Conservation (phyloP, 2,888 invertebrate genomes). For the Drosophila aldrichi region DNA sequence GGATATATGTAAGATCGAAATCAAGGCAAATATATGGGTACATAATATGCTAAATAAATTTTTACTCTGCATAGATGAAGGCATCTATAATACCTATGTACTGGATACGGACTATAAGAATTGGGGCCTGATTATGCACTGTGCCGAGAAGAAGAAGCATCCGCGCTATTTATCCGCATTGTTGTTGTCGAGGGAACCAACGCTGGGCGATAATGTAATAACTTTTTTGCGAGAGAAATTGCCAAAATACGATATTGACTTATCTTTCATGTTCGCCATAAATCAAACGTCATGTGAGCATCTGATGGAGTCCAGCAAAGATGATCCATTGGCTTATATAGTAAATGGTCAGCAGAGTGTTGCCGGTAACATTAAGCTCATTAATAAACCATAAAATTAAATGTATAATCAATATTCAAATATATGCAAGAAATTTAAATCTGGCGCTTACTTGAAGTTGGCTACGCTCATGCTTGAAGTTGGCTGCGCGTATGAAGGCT, state of each 20-base stretch:
- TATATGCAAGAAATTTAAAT: slow-evolving; percentile 3
- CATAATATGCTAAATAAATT: background rate
- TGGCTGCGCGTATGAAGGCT: slow-evolving; percentile 1
- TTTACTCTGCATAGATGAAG: slow-evolving; percentile 88
- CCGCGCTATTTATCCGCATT: slow-evolving; percentile 93
- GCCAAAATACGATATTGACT: slow-evolving; percentile 91
- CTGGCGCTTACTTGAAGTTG: slow-evolving; percentile 42
- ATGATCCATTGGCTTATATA: slow-evolving; percentile 83
- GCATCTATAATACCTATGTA: slow-evolving; percentile 94
- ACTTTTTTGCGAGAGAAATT: slow-evolving; percentile 85
- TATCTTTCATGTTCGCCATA: slow-evolving; percentile 93
- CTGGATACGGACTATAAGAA: slow-evolving; percentile 93
- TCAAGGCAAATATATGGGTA: background rate
- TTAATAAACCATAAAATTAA: slow-evolving; percentile 53
- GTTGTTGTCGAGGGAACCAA: slow-evolving; percentile 89
- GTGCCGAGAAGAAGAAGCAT: slow-evolving; percentile 92
- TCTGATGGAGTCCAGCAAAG: slow-evolving; percentile 81
- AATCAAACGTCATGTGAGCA: slow-evolving; percentile 88
- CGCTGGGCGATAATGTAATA: slow-evolving; percentile 87
- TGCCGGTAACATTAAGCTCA: slow-evolving; percentile 78
- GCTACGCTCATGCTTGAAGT: slow-evolving; percentile 14
- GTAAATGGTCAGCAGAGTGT: slow-evolving; percentile 79
- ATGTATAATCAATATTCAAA: slow-evolving; percentile 8
- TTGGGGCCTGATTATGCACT: slow-evolving; percentile 93
- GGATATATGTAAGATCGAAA: slow-evolving; percentile 89